Conservation (phyloP, 2,113 vertebrate genomes). For the Ammodytes dubius region DNA sequence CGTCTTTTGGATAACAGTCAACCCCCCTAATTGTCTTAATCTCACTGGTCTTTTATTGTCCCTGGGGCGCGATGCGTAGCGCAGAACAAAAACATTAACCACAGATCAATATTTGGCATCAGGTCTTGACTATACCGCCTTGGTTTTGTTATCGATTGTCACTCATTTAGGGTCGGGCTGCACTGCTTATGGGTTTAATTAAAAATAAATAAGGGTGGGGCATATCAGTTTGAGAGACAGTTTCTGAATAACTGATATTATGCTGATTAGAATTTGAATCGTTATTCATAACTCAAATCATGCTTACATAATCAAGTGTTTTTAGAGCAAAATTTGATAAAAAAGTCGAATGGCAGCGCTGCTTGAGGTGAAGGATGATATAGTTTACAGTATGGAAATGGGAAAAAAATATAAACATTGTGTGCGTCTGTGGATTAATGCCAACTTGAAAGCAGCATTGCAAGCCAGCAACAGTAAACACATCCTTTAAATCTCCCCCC, state of each 20-base stretch:
- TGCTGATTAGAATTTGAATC: not conserved
- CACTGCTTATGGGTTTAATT: conserved; percentile 43
- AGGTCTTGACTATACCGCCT: conserved; percentile 7
- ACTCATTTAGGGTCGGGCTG: conserved; percentile 14
- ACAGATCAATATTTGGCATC: conserved; percentile 71
- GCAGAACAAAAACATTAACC: conserved; percentile 68
- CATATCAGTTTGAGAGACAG: not conserved
- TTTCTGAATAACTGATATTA: not conserved
- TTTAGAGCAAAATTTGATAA: not conserved
- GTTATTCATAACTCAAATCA: not conserved
- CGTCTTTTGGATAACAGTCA: conserved; percentile 81
- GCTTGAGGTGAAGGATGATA: not conserved
- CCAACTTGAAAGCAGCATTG: conserved; percentile 7
- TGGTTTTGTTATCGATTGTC: conserved; percentile 35
- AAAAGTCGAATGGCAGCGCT: not conserved
- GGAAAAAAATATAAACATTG: conserved; percentile 3
- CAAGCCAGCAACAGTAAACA: conserved; percentile 51
- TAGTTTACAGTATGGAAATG: not conserved
- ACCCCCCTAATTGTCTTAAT: conserved; percentile 84
- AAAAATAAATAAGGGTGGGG: conserved; percentile 12
- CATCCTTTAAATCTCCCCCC: conserved; percentile 52
- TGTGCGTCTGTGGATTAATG: conserved; percentile 5
- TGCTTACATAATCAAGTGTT: not conserved
- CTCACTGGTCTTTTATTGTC: conserved; percentile 79
- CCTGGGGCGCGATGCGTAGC: conserved; percentile 9